Base-by-base conservation (phyloP, 2,113 vertebrate species). In the Triplophysa siluroides region DNA sequence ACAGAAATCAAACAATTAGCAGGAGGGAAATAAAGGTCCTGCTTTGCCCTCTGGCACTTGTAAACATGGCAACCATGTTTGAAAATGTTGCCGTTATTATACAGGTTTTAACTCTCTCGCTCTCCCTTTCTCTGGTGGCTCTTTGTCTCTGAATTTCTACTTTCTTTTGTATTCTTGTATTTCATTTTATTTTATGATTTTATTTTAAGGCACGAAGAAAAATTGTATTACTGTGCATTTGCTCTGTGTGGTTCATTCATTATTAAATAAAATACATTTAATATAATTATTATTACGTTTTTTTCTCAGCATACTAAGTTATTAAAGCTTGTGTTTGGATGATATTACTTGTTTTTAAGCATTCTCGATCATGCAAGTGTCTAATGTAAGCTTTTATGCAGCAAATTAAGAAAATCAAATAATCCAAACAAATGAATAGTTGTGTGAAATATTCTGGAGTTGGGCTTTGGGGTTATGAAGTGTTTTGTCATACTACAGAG, bases 1-100 rank as follows among this genome's bases (percentile, higher is more conserved):
- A 90, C 88, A 86, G 87, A 93, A 94, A 93, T 92, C 91, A 93
- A 92, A 93, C 91, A 93, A 92, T 93, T 94, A 94, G 90, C 91
- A 88, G 90, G 89, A 92, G 91, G 91, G 88, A 91, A 90, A 88
- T 89, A 89, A 91, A 90, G 89, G 90, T 91, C 88, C 78, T 83
- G 82, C 85, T 90, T 88, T 66, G 78, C 90, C 90, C 91, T 90
- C 84, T 85, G 89, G 91, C 89, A 83, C 60, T 83, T 80, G 87
- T 90, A 90, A 91, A 92, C 89, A 92, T 73, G 69, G 83, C 29
- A 83, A 86, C 83, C 21, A 84, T 86, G 86, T 88, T 89, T 88
- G 82, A 83, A 88, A 90, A 88, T 45, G 83, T 84, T 83, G 81
- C 65, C 56, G 43, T 90, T 84, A 87, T 85, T 76, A 84, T 43